Evolutionary conservation across 2,888 invertebrate species (phyloP).

Genomic region (Lepetodrilus schrolli): DNA sequence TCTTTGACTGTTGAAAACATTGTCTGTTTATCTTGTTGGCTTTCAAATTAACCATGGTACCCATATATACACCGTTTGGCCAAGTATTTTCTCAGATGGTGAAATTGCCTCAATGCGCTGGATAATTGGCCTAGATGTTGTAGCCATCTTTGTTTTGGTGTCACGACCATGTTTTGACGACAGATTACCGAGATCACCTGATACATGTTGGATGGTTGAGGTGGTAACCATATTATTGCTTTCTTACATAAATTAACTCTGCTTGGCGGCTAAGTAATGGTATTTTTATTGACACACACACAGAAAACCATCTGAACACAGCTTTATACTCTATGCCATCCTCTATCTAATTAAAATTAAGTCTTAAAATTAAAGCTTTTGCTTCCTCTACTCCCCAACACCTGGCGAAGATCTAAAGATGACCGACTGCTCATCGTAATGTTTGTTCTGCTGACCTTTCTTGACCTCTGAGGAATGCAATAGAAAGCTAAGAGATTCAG

Average conservation of each 20-base stretch:
- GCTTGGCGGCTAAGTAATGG: not conserved
- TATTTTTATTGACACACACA: not conserved
- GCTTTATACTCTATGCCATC: not conserved
- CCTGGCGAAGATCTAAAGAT: not conserved
- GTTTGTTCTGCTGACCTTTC: not conserved
- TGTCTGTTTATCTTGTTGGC: slow-evolving; percentile 17
- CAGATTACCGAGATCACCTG: no score
- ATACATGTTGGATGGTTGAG: not conserved
- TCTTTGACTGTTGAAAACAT: slow-evolving; percentile 15
- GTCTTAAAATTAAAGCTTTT: not conserved
- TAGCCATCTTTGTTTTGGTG: not conserved
- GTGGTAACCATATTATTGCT: not conserved
- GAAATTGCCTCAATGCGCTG: slow-evolving; percentile 1
- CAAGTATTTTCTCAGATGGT: slow-evolving; percentile 11
- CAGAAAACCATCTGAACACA: not conserved
- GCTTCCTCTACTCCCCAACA: not conserved
- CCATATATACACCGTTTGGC: not conserved
- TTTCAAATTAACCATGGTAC: slow-evolving; percentile 17
- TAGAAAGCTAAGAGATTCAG: no score
- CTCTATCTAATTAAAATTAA: no score
- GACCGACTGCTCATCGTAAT: not conserved
- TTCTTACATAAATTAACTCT: not conserved
- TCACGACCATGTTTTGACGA: not conserved
- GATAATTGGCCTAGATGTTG: not conserved
- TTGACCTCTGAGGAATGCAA: no score